phyloP scores from a whole-genome alignment of 92 coral and sea anemone genomes.

The Porites lobata region DNA sequence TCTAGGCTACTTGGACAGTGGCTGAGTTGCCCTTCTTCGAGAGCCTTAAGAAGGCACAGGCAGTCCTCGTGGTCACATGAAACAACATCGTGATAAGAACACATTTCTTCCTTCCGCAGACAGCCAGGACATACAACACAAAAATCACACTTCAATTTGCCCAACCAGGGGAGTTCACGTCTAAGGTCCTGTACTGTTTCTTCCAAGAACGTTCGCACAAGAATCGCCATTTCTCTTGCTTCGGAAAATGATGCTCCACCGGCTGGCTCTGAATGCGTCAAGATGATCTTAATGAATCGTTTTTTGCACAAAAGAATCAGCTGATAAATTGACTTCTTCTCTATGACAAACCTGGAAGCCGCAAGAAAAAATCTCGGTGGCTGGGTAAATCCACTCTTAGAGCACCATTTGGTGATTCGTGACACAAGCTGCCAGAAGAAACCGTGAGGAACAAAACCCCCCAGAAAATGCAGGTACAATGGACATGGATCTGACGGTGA shows the following conservation, averaged over 20 bases:
- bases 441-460: no score
- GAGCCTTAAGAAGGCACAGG: background rate
- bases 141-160: no score
- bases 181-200: background rate
- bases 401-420: no score
- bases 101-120: background rate
- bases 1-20: background rate
- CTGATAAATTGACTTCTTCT: slow-evolving; percentile 14
- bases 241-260: background rate
- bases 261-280: background rate
- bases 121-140: background rate
- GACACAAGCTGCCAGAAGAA: no score
- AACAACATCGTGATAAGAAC: background rate
- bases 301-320: slow-evolving; percentile 6
- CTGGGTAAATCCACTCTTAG: background rate
- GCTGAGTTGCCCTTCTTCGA: background rate
- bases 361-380: slow-evolving; percentile 29
- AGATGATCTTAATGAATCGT: slow-evolving; percentile 36
- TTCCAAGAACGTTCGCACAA: background rate
- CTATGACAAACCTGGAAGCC: slow-evolving; percentile 43
- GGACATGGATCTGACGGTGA: slow-evolving; percentile 41
- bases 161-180: background rate
- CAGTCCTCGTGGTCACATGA: background rate
- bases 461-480: slow-evolving; percentile 11
- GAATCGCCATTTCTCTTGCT: background rate